These are phyloP conservation scores for Borostomias antarcticus DNA, from an alignment of 2,797 vertebrate genomes.

Conservation along the genomic window DNA sequence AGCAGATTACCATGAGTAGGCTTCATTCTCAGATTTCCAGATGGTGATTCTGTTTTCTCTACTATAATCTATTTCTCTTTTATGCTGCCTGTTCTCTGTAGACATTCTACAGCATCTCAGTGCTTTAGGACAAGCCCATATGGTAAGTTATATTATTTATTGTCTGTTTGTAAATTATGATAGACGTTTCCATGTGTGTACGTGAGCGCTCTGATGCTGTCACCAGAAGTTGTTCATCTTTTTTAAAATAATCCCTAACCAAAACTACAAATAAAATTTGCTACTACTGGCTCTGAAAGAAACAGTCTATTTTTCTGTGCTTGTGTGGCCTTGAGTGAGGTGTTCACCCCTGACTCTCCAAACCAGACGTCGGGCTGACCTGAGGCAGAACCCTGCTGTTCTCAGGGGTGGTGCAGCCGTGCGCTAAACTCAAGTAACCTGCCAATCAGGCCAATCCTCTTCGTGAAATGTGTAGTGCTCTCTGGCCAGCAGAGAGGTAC, in stretches of 20 bases:
- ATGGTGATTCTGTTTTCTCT: too few species aligned
- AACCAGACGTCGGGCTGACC: too few species aligned
- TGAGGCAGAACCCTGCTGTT: too few species aligned
- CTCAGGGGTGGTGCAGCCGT: too few species aligned
- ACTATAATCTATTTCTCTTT: too few species aligned
- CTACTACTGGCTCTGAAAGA: conserved; percentile 9
- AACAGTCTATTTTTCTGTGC: neutral
- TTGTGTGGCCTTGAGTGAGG: too few species aligned
- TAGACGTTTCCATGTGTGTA: neutral
- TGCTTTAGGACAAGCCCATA: neutral
- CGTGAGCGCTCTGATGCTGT: neutral
- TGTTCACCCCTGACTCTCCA: too few species aligned
- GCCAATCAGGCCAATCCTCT: too few species aligned
- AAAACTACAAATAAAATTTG: conserved; percentile 33
- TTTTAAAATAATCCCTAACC: conserved; percentile 13
- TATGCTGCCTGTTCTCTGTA: neutral
- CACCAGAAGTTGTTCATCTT: conserved; percentile 5
- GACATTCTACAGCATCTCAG: neutral
- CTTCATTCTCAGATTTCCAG: neutral
- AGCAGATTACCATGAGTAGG: neutral
- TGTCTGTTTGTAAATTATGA: too few species aligned
- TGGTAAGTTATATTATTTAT: conserved; percentile 35
- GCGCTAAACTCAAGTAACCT: too few species aligned
- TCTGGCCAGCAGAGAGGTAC: too few species aligned
- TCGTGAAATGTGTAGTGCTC: too few species aligned